Percentiles rank a stretch among this genome's conserved stretches.
These are phyloP conservation scores for Ianthella basta DNA, from an alignment of 37 sponge, comb jelly and placozoan genomes.

Conservation along the genomic window DNA sequence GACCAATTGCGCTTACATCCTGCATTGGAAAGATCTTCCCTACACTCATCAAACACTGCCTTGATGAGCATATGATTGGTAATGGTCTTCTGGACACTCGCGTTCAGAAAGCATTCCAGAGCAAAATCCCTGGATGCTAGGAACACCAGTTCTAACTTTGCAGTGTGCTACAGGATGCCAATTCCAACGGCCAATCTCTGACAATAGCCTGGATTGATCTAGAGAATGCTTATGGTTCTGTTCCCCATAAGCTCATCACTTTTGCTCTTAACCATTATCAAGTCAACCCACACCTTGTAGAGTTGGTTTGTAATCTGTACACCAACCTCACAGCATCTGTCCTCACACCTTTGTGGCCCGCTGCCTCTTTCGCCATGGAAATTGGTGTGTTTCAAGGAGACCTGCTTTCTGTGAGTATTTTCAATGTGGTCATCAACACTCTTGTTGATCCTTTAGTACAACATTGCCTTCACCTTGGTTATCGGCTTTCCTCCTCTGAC, in stretches of 20 bases:
- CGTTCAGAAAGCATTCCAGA: not conserved
- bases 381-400: not conserved
- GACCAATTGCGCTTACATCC: not conserved
- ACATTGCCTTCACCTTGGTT: not conserved
- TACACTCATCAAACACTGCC: not conserved
- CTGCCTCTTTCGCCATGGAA: slow-evolving; percentile 6
- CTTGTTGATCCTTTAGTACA: not conserved
- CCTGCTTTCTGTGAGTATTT: not conserved
- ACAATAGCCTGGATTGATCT: slow-evolving; percentile 16
- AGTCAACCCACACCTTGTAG: not conserved
- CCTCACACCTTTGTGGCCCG: not conserved
- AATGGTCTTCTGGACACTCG: slow-evolving; percentile 11
- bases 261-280: not conserved
- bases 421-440: slow-evolving; percentile 4
- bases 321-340: slow-evolving; percentile 4
- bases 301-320: slow-evolving; percentile 1
- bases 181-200: not conserved
- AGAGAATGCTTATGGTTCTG: slow-evolving; percentile 3
- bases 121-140: not conserved
- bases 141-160: not conserved
- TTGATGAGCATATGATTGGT: slow-evolving; percentile 3
- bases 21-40: not conserved
- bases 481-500: not conserved
- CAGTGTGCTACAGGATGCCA: not conserved
- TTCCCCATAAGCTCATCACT: not conserved